Percentiles rank a stretch among this genome's conserved stretches.
phyloP scores from a whole-genome alignment of 2,797 vertebrate species.

The Rhinatrema bivittatum region DNA sequence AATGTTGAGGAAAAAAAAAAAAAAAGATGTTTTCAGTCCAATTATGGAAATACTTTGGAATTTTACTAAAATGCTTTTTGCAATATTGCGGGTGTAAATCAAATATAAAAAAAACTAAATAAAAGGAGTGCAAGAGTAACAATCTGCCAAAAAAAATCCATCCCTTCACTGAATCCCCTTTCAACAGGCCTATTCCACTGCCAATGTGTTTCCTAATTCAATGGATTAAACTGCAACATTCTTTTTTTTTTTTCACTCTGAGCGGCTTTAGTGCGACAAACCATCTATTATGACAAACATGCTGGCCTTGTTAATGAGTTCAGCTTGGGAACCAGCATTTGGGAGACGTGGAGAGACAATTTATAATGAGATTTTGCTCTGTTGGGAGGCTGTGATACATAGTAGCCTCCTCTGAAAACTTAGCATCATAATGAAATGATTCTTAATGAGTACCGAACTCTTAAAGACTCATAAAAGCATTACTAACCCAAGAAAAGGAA shows the following conservation, averaged over 20 bases:
- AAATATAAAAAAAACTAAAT: constrained; percentile 24
- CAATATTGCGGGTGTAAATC: constrained; percentile 15
- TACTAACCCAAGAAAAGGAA: constrained; percentile 22
- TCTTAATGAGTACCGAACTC: constrained; percentile 42
- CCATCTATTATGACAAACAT: constrained; percentile 39
- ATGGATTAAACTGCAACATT: constrained; percentile 31
- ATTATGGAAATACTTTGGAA: constrained; percentile 7
- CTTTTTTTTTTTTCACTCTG: constrained; percentile 34
- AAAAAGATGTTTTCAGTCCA: no score
- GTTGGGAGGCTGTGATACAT: constrained; percentile 32
- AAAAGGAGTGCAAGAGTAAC: neutral
- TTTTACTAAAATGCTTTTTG: constrained; percentile 3
- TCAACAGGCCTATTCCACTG: constrained; percentile 10
- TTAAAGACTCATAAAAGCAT: constrained; percentile 23
- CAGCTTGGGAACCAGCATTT: constrained; percentile 38
- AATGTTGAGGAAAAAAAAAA: constrained; percentile 32
- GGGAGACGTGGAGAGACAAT: constrained; percentile 47
- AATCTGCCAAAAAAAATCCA: constrained; percentile 8
- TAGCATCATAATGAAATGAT: constrained; percentile 41
- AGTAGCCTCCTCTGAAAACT: constrained; percentile 33
- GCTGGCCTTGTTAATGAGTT: constrained; percentile 45
- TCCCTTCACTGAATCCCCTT: constrained; percentile 14
- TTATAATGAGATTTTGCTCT: constrained; percentile 50
- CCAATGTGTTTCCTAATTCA: constrained; percentile 18
- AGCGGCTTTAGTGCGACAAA: constrained; percentile 20